A percentile compares a stretch with the other conserved stretches of the same genome.
Evolutionary conservation across 2,113 vertebrate species (phyloP).

Genomic region (Saguinus imperator): DNA sequence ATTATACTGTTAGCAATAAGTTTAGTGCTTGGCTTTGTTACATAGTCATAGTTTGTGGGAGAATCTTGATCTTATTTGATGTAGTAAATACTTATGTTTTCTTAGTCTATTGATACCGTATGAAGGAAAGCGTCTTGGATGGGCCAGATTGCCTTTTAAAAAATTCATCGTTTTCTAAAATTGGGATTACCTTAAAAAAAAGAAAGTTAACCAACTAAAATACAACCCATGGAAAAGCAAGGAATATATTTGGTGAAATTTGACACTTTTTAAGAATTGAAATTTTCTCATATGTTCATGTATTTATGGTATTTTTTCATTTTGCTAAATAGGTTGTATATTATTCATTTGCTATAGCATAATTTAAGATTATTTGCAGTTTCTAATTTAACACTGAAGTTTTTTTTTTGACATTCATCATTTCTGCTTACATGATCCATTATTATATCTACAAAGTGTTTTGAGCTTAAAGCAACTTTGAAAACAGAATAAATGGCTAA

Average conservation of each 20-base stretch:
- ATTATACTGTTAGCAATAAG: neutral
- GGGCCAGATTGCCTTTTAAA: neutral
- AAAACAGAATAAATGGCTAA: slow-evolving; percentile 70
- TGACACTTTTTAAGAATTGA: neutral
- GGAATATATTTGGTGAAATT: neutral
- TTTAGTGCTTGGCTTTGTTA: neutral
- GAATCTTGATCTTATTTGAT: neutral
- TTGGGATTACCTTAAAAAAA: neutral
- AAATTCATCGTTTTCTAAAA: neutral
- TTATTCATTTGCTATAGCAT: neutral
- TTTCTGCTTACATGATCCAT: slow-evolving; percentile 50
- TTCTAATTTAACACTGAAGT: neutral
- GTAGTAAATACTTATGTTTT: neutral
- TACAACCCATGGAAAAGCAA: slow-evolving; percentile 11
- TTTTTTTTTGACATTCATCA: slow-evolving; percentile 22
- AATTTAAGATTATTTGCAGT: neutral
- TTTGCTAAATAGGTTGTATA: neutral
- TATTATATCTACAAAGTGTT: slow-evolving; percentile 44
- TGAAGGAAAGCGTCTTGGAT: neutral
- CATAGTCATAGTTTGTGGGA: neutral
- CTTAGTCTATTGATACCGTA: neutral
- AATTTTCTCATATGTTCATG: neutral
- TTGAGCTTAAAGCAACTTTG: slow-evolving; percentile 57
- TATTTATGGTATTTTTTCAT: slow-evolving; percentile 9
- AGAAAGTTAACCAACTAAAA: neutral